These are phyloP conservation scores for Agrypnus murinus DNA, from an alignment of 2,888 invertebrate species.

Conservation along the genomic window DNA sequence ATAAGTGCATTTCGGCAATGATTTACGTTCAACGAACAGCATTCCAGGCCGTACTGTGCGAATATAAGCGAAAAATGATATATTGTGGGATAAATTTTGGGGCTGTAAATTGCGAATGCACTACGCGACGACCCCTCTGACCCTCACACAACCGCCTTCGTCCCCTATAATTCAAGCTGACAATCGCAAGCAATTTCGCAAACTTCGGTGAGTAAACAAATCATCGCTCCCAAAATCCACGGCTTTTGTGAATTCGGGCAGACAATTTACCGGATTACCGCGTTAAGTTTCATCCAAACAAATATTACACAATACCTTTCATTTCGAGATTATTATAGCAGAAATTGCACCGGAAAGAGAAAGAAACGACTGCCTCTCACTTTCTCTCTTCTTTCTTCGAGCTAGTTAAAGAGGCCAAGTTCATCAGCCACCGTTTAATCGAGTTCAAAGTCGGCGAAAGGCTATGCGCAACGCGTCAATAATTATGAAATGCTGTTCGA, in stretches of 20 bases:
- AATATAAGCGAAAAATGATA: constrained; percentile 41
- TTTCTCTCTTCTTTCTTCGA: constrained; percentile 56
- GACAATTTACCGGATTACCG: constrained; percentile 44
- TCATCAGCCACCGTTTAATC: constrained; percentile 58
- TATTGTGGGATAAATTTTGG: constrained; percentile 44
- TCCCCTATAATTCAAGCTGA: constrained; percentile 47
- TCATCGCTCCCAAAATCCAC: constrained; percentile 48
- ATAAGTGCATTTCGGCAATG: constrained; percentile 29
- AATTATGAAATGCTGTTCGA: constrained; percentile 49
- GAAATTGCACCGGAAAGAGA: constrained; percentile 46
- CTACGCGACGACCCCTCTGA: constrained; percentile 39
- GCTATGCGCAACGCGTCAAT: constrained; percentile 53
- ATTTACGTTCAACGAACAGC: constrained; percentile 35
- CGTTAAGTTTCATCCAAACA: constrained; percentile 40
- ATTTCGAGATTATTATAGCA: constrained; percentile 42
- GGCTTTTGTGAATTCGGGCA: constrained; percentile 45
- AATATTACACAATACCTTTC: constrained; percentile 46
- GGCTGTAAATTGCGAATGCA: constrained; percentile 48
- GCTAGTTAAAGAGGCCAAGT: constrained; percentile 60
- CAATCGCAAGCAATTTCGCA: constrained; percentile 57
- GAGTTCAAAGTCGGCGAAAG: constrained; percentile 63
- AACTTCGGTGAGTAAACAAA: constrained; percentile 57
- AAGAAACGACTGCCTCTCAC: constrained; percentile 45
- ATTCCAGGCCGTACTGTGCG: constrained; percentile 27
- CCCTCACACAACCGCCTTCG: constrained; percentile 37